Base-by-base conservation (phyloP, 2,797 vertebrate genomes). In the Sciaenops ocellatus region DNA sequence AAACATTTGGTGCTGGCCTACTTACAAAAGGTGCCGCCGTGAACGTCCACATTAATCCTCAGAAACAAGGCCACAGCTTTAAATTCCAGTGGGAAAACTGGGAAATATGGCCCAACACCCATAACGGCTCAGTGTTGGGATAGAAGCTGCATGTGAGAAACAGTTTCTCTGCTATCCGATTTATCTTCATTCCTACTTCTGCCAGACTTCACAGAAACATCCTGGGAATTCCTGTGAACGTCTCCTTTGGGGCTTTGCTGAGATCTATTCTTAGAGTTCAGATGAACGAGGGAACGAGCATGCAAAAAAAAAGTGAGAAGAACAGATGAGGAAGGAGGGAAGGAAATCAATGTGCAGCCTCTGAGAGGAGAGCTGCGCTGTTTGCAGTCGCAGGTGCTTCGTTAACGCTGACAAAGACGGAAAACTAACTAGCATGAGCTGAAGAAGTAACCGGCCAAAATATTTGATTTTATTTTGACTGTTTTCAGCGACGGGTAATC, bases 291-390 rank as follows among this genome's bases (percentile, higher is more conserved):
- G 80, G 62, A 80, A 70, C 34, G 2, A 38, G 34, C 28, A 22
- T 52, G 75, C 61, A 61, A 72, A 38, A 61, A 73, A 51, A 62
- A 68, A 52, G 61, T 28, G 60, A 68, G 69, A 63, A 56, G 73
- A 87, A 78, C 65, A 44, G 69, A 87, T 52, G 69, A 84, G 70
- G 65, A 68, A 59, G 79, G 74, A 81, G 73, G 71, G 76, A 81
- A 72, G 71, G 76, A 75, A 86, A 92, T 90, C 91, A 85, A 90
- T 86, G 76, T 72, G 83, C 87, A 70, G 81, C 85, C 56, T 84
- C 87, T 71, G 60, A 75, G 76, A 86, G 84, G 76, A 77, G 64
- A 72, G 73, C 26, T 64, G 87, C 54, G 66, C 79, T 76, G 80
- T 85, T 83, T 86, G 78, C 48, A n/a, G 76, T 7, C 8, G 72